A percentile compares a stretch with the other conserved stretches of the same genome.
Conservation (phyloP, 2,113 vertebrate genomes). For the Cyanistes caeruleus region DNA sequence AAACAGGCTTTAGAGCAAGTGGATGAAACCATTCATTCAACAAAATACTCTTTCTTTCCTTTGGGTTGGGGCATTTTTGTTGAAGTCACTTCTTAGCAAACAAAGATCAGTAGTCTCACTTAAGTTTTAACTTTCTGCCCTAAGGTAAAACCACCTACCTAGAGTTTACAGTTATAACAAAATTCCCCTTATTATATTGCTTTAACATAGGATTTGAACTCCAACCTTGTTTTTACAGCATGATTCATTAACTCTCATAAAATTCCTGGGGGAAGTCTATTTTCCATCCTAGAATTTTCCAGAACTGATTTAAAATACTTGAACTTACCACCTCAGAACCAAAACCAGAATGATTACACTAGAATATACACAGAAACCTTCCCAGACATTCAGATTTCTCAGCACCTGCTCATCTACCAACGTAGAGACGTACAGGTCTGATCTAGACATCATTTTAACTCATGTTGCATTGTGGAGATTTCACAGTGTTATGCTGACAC, state of each 20-base stretch:
- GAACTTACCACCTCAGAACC: not conserved
- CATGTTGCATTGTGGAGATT: not conserved
- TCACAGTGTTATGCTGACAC: not conserved
- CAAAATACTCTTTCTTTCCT: not conserved
- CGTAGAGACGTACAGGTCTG: not conserved
- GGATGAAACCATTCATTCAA: not conserved
- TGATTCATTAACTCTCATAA: not conserved
- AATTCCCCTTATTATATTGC: not conserved
- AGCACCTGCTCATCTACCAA: not conserved
- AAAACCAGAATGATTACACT: not conserved
- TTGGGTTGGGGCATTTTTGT: not conserved
- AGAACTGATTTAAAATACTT: not conserved
- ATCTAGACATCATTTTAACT: not conserved
- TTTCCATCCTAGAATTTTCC: not conserved
- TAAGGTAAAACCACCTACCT: not conserved
- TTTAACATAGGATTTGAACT: not conserved
- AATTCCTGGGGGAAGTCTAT: not conserved
- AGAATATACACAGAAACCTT: not conserved
- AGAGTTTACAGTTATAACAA: not conserved
- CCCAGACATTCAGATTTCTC: not conserved
- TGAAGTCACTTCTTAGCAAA: not conserved
- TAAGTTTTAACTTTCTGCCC: not conserved
- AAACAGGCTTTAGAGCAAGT: not conserved
- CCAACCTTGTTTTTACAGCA: not conserved
- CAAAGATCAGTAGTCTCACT: not conserved